These are phyloP conservation scores for Microtus pennsylvanicus DNA, from an alignment of 2,113 vertebrate species.

Conservation along the genomic window DNA sequence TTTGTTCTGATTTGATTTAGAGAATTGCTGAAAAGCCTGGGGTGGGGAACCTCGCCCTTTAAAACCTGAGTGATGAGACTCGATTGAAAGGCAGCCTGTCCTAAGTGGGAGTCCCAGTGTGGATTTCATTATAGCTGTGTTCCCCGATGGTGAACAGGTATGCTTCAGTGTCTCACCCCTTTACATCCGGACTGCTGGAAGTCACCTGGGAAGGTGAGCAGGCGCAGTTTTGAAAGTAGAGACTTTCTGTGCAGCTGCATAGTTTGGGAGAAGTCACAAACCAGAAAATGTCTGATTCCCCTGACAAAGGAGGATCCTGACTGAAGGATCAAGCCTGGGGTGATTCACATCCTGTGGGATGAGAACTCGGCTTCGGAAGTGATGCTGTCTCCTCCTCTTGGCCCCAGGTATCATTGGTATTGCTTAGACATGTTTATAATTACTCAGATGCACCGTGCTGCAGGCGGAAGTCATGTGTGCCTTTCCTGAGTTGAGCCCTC, in stretches of 20 bases:
- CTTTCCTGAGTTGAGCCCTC: neutral
- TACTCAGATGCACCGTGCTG: neutral
- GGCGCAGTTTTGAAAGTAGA: neutral
- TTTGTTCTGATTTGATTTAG: neutral
- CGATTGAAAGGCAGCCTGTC: neutral
- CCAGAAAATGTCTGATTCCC: conserved; percentile 34
- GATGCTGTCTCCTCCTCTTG: neutral
- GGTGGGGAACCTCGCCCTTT: neutral
- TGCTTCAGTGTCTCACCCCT: neutral
- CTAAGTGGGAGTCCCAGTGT: neutral
- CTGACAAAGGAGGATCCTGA: neutral
- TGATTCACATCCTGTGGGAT: conserved; percentile 61
- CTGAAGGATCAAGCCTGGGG: neutral
- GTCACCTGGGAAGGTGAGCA: neutral
- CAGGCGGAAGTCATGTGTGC: neutral
- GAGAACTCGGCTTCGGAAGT: conserved; percentile 44
- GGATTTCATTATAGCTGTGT: neutral
- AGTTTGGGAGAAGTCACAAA: conserved; percentile 10
- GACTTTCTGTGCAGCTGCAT: neutral
- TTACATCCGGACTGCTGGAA: neutral
- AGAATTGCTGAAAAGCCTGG: neutral
- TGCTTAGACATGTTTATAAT: neutral
- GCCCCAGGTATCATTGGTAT: neutral
- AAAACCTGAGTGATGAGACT: neutral
- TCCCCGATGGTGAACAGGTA: neutral